Percentiles rank a stretch among this genome's conserved stretches.
These are phyloP conservation scores for Drosophila ercepeae DNA, from an alignment of 1,140 invertebrate genomes.

Conservation along the genomic window DNA sequence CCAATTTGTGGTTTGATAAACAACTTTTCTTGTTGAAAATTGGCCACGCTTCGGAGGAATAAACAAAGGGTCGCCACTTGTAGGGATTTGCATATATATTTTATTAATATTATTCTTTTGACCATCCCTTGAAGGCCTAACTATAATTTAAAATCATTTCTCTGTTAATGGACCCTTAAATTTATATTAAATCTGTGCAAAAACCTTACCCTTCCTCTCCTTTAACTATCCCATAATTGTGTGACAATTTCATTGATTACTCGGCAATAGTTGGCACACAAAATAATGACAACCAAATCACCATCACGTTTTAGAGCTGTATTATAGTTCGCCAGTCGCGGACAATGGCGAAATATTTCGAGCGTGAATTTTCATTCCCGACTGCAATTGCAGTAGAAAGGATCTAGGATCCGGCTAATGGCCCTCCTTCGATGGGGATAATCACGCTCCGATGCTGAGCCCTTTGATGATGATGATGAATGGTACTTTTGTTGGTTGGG, in stretches of 20 bases:
- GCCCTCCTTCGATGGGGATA: slow-evolving; percentile 41
- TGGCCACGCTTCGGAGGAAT: slow-evolving; percentile 11
- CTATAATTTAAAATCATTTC: no score
- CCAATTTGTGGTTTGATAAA: slow-evolving; percentile 49
- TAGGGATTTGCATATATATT: background rate
- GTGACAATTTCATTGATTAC: slow-evolving; percentile 74
- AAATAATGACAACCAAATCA: slow-evolving; percentile 63
- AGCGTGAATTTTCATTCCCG: slow-evolving; percentile 65
- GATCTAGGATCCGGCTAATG: slow-evolving; percentile 49
- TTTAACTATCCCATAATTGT: slow-evolving; percentile 55
- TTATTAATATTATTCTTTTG: background rate
- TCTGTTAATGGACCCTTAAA: no score
- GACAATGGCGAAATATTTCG: slow-evolving; percentile 60
- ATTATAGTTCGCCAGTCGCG: slow-evolving; percentile 62
- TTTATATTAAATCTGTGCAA: no score
- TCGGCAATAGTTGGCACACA: slow-evolving; percentile 9
- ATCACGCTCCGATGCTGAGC: slow-evolving; percentile 25
- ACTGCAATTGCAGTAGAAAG: slow-evolving; percentile 47
- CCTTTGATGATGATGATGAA: slow-evolving; percentile 71
- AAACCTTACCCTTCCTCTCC: no score
- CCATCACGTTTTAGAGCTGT: slow-evolving; percentile 65
- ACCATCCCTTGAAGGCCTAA: no score
- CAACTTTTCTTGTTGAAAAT: slow-evolving; percentile 13
- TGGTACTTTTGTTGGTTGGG: slow-evolving; percentile 49
- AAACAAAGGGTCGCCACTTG: background rate